A percentile compares a stretch with the other conserved stretches of the same genome.
These are phyloP conservation scores for Tenodera sinensis DNA, from an alignment of 2,888 invertebrate genomes.

Conservation along the genomic window DNA sequence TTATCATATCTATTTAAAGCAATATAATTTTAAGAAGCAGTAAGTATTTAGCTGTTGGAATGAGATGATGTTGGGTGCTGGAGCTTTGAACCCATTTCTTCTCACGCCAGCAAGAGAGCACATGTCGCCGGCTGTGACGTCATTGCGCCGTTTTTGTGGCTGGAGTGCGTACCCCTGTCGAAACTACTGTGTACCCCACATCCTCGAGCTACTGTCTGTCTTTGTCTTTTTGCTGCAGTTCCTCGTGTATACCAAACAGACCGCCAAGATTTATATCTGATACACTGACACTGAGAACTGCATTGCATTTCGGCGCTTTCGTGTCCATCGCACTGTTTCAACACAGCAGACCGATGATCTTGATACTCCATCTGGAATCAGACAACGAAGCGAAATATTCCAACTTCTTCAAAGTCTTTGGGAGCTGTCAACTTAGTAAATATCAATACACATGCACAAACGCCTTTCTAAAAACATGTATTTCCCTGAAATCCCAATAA, in stretches of 20 bases:
- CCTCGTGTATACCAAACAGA: neutral
- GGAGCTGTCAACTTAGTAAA: too few species aligned
- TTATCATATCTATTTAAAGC: too few species aligned
- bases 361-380: too few species aligned
- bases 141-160: neutral
- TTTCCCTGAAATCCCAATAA: too few species aligned
- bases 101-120: neutral
- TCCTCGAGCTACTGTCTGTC: neutral
- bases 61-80: neutral
- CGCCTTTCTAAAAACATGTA: too few species aligned
- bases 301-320: neutral
- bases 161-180: neutral
- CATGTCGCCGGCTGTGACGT: neutral
- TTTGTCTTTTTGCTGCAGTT: neutral
- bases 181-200: neutral
- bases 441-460: too few species aligned
- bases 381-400: too few species aligned
- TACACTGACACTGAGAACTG: neutral
- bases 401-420: too few species aligned
- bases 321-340: too few species aligned
- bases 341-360: too few species aligned
- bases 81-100: neutral
- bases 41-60: neutral
- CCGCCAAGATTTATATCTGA: neutral
- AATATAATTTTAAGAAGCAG: too few species aligned